phyloP scores from a whole-genome alignment of 2,797 vertebrate species.

The Tiaroga cobitis region DNA sequence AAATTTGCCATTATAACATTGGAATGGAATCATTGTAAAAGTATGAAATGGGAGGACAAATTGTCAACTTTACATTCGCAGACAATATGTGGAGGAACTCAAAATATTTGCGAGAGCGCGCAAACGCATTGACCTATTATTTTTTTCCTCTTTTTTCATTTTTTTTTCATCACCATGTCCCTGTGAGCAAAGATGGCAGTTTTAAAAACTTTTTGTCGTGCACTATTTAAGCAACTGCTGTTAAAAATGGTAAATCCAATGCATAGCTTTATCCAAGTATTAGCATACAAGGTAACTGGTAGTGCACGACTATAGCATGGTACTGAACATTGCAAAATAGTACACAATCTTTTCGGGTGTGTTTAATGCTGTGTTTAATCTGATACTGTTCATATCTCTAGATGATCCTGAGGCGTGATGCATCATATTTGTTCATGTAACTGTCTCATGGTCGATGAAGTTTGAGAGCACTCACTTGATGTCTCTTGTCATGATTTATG shows the following conservation, averaged over 20 bases:
- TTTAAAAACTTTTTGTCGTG: not conserved
- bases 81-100: no score
- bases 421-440: conserved; percentile 42
- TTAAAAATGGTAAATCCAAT: not conserved
- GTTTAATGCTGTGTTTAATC: conserved; percentile 35
- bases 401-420: not conserved
- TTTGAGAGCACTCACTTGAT: conserved; percentile 28
- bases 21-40: no score
- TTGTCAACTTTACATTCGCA: no score
- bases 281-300: not conserved
- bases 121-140: no score
- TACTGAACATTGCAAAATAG: not conserved
- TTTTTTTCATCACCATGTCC: not conserved
- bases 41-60: no score
- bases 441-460: conserved; percentile 4
- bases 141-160: not conserved
- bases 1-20: not conserved
- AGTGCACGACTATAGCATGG: not conserved
- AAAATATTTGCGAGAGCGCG: no score
- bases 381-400: not conserved
- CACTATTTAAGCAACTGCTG: not conserved
- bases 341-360: not conserved
- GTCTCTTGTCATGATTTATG: conserved; percentile 30
- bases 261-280: not conserved
- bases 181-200: not conserved